These are phyloP conservation scores for Eristalis pertinax DNA, from an alignment of 2,888 invertebrate species.

Conservation along the genomic window DNA sequence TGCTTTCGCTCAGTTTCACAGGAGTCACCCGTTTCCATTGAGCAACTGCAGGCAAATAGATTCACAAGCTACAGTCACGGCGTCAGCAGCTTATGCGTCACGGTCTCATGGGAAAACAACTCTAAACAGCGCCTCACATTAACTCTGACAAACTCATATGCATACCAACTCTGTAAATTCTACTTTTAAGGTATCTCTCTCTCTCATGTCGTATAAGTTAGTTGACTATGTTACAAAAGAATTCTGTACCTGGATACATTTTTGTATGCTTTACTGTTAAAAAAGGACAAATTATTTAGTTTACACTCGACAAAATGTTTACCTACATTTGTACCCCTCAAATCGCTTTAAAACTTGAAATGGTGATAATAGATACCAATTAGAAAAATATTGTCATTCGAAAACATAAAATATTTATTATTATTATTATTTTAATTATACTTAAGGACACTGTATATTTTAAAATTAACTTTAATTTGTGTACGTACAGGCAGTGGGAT, in stretches of 20 bases:
- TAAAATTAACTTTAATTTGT: not conserved
- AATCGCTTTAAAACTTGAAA: not conserved
- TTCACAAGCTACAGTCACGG: not conserved
- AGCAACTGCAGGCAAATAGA: too few species aligned
- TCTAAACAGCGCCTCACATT: not conserved
- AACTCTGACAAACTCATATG: not conserved
- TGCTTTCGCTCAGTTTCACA: constrained; percentile 26
- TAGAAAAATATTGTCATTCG: not conserved
- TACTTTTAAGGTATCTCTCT: constrained; percentile 23
- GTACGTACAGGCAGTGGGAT: constrained; percentile 3
- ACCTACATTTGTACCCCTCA: not conserved
- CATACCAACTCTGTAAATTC: not conserved
- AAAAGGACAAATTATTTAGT: not conserved
- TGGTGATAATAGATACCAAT: not conserved
- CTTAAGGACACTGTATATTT: not conserved
- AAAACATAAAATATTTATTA: not conserved
- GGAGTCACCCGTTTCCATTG: not conserved
- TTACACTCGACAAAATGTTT: not conserved
- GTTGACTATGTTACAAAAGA: constrained; percentile 19
- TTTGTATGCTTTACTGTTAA: constrained; percentile 47
- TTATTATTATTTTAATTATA: not conserved
- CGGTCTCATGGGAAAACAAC: not conserved
- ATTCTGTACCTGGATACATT: constrained; percentile 61
- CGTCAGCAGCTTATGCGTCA: not conserved
- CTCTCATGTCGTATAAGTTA: constrained; percentile 34